phyloP scores from a whole-genome alignment of 1,140 invertebrate species.

The Steinernema feltiae region DNA sequence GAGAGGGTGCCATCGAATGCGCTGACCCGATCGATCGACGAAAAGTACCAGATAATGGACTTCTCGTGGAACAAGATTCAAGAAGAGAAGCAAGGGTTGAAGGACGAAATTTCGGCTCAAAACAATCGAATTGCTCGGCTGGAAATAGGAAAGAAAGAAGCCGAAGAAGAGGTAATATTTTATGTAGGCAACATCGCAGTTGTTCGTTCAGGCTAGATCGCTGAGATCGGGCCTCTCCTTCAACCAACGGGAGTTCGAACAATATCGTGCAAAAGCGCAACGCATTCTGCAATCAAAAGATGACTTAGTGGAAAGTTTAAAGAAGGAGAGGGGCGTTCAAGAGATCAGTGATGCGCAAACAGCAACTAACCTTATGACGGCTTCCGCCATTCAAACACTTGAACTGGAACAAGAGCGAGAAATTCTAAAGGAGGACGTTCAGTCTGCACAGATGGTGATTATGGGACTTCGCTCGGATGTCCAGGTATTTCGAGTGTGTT shows the following conservation, averaged over 20 bases:
- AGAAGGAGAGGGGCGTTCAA: not conserved
- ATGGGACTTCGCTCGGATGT: not conserved
- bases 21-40: not conserved
- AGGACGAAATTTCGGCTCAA: not conserved
- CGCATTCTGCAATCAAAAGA: not conserved
- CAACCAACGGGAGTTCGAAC: not conserved
- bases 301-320: not conserved
- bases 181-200: not conserved
- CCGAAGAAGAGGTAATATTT: not conserved
- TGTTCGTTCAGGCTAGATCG: not conserved
- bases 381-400: not conserved
- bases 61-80: not conserved
- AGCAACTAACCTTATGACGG: not conserved
- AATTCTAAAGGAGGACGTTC: not conserved
- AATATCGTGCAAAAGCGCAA: not conserved
- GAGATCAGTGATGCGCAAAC: not conserved
- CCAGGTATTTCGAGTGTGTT: not conserved
- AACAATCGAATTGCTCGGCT: not conserved
- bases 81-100: not conserved
- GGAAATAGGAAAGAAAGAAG: not conserved
- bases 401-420: not conserved
- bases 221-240: not conserved
- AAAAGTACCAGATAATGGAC: not conserved
- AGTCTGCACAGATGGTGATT: not conserved
- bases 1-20: not conserved